Base-by-base conservation (phyloP, 2,797 vertebrate genomes). In the Scolopax rusticola region DNA sequence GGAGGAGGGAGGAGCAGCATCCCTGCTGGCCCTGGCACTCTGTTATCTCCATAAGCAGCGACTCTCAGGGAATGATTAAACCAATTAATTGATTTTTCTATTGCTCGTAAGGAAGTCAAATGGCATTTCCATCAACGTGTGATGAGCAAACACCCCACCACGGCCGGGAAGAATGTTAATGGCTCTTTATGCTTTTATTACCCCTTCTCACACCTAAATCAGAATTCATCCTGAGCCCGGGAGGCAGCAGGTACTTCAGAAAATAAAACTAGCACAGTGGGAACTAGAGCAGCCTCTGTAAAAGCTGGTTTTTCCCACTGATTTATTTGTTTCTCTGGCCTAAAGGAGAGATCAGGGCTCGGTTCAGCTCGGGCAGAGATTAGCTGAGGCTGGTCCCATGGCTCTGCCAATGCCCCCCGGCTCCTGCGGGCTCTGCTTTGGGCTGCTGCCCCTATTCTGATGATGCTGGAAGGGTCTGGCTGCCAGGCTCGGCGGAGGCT, bases 11-110 rank as follows among this genome's bases (percentile, higher is more conserved):
- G 70, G 12, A 68, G 76, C 75, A 79, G 68, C 61, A 9, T 68
- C 88, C 86, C 11, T 7, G 9, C 75, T 92, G 79, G 69, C 81
- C 82, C 38, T 5, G 3, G 59, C 36, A 14, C 73, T 93, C 70
- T 25, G 76, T 96, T 92, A 95, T 90, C 92, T 86, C 92, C 19
- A 0, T 47, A 75, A 89, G 77, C 89, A 95, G 54, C 0, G 9
- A 59, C 75, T 95, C 78, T 83, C 51, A 45, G 89, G 93, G 94
- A 88, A 93, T 57, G 94, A 96, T 94, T 95, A 93, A 84, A 96
- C 93, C 95, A 94, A 97, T 97, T 96, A 97, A 97, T 97, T 94
- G 96, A 95, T 97, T 97, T 97, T 89, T 96, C 93, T 92, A 92
- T 96, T 94, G 94, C 95, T 95, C 68, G 38, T 84, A 85, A 96